A percentile compares a stretch with the other conserved stretches of the same genome.
These are phyloP conservation scores for Caranx melampygus DNA, from an alignment of 2,113 vertebrate species.

Conservation along the genomic window DNA sequence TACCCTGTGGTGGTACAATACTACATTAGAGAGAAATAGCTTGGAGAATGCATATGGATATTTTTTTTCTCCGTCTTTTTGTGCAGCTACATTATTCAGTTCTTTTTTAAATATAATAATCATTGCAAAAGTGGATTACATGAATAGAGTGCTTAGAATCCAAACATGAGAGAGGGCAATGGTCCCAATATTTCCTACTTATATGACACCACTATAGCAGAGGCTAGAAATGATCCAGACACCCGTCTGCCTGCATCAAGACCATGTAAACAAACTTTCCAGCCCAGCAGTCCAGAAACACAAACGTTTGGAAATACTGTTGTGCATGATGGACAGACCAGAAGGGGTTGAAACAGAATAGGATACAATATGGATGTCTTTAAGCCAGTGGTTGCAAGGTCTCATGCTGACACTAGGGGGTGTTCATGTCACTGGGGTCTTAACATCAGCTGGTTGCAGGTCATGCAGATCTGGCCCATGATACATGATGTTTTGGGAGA, in stretches of 20 bases:
- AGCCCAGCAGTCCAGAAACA: constrained; percentile 10
- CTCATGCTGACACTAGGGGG: not conserved
- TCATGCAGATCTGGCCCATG: not conserved
- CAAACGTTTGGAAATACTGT: not conserved
- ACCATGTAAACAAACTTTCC: not conserved
- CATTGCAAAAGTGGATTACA: too few species aligned
- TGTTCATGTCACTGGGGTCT: too few species aligned
- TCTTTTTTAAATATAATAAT: too few species aligned
- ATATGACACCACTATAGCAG: too few species aligned
- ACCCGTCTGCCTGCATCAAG: too few species aligned
- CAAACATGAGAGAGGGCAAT: too few species aligned
- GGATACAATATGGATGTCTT: not conserved
- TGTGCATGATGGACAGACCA: not conserved
- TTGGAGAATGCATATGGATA: too few species aligned
- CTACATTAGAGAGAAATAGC: too few species aligned
- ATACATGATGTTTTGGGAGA: not conserved
- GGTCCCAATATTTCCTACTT: not conserved
- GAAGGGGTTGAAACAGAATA: not conserved
- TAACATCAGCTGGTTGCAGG: not conserved
- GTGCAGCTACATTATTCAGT: too few species aligned
- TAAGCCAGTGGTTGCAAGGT: not conserved
- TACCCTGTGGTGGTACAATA: too few species aligned
- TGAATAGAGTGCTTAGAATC: too few species aligned
- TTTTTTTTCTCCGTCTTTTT: too few species aligned
- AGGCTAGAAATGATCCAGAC: not conserved